phyloP scores from a whole-genome alignment of 2,888 invertebrate species.

The Crepidodera aurea region DNA sequence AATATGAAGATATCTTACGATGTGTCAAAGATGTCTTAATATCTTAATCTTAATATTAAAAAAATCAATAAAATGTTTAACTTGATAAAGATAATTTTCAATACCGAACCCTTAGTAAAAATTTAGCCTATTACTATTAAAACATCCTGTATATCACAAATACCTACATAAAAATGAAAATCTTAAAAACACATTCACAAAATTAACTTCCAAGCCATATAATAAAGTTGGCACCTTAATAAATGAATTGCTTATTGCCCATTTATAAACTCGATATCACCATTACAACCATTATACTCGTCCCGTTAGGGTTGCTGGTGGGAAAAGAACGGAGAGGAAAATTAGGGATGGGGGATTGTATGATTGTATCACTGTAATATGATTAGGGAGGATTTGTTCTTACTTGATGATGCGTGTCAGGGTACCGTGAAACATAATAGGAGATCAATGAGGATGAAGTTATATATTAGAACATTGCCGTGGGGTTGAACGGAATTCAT shows the following conservation, averaged over 20 bases:
- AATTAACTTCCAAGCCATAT: slow-evolving; percentile 14
- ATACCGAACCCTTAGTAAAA: too few relatives aligned
- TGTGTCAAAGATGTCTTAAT: too few relatives aligned
- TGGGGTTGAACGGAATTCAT: neutral
- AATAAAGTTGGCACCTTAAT: slow-evolving; percentile 14
- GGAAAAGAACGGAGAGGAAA: slow-evolving; percentile 32
- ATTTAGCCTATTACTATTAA: too few relatives aligned
- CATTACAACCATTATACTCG: slow-evolving; percentile 11
- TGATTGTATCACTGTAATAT: slow-evolving; percentile 39
- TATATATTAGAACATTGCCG: slow-evolving; percentile 14
- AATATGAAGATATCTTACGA: too few relatives aligned
- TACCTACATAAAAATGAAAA: too few relatives aligned
- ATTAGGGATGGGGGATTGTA: slow-evolving; percentile 33
- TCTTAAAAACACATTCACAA: neutral
- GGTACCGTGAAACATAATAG: slow-evolving; percentile 40
- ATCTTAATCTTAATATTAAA: too few relatives aligned
- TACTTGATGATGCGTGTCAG: slow-evolving; percentile 40
- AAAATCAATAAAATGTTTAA: too few relatives aligned
- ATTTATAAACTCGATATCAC: slow-evolving; percentile 35
- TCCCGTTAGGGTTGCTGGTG: slow-evolving; percentile 19
- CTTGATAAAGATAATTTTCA: too few relatives aligned
- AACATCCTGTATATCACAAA: too few relatives aligned
- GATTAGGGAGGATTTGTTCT: slow-evolving; percentile 42
- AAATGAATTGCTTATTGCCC: slow-evolving; percentile 27
- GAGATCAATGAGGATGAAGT: slow-evolving; percentile 17